Conservation (phyloP, 2,888 invertebrate species). For the Aromia moschata region DNA sequence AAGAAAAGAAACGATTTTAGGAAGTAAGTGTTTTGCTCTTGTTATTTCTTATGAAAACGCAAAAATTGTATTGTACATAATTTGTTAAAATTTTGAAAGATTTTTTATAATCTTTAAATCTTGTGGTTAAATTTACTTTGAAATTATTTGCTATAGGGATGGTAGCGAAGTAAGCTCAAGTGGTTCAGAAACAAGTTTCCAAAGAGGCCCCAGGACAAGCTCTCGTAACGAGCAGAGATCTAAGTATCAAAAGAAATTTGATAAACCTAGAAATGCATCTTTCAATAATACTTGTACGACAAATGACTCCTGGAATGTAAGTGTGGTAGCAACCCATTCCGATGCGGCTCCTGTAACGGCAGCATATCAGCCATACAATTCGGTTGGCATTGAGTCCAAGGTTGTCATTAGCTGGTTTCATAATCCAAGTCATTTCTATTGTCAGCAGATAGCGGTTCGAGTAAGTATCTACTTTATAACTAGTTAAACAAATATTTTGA, state of each 20-base stretch:
- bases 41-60: too few species aligned
- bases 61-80: too few species aligned
- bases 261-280: slow-evolving; percentile 30
- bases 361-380: slow-evolving; percentile 46
- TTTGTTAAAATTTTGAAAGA: slow-evolving; percentile 2
- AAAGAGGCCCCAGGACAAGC: slow-evolving; percentile 47
- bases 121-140: too few species aligned
- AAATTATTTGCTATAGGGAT: slow-evolving; percentile 50
- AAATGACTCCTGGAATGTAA: slow-evolving; percentile 49
- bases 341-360: slow-evolving; percentile 51
- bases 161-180: slow-evolving; percentile 55
- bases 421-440: slow-evolving; percentile 77
- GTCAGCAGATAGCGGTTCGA: slow-evolving; percentile 52
- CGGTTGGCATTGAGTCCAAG: slow-evolving; percentile 65
- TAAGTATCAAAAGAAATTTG: slow-evolving; percentile 25
- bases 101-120: too few species aligned
- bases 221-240: slow-evolving; percentile 43
- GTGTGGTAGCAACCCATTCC: slow-evolving; percentile 38
- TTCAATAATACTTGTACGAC: slow-evolving; percentile 4
- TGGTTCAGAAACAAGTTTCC: slow-evolving; percentile 55
- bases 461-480: too few species aligned
- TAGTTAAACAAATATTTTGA: too few species aligned
- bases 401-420: slow-evolving; percentile 79
- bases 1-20: slow-evolving; percentile 43
- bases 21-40: slow-evolving; percentile 47